Conservation (phyloP, 2,113 vertebrate species). For the Panthera tigris region DNA sequence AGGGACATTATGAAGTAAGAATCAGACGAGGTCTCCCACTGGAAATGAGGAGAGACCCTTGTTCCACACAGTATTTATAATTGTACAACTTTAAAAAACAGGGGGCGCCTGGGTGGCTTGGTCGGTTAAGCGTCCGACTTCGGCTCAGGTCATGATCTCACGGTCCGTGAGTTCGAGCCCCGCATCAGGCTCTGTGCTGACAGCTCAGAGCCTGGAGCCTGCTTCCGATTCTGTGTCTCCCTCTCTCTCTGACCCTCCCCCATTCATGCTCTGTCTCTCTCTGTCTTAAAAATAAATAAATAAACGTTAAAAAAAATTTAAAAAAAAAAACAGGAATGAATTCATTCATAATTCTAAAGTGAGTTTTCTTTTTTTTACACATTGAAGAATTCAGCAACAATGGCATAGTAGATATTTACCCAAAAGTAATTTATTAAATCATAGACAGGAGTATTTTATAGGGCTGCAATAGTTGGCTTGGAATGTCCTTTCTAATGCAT, state of each 20-base stretch:
- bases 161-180: too few species aligned
- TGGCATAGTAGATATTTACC: slow-evolving; percentile 10
- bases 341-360: not conserved
- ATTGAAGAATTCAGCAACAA: not conserved
- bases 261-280: too few species aligned
- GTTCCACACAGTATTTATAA: not conserved
- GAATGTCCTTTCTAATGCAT: not conserved
- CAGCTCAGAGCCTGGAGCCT: too few species aligned
- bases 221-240: too few species aligned
- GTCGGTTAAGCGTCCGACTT: too few species aligned
- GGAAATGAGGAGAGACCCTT: not conserved
- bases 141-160: too few species aligned
- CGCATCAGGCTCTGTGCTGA: too few species aligned
- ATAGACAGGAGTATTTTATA: not conserved
- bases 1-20: not conserved
- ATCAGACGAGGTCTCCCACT: not conserved
- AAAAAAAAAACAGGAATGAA: not conserved
- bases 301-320: too few species aligned
- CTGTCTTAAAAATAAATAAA: too few species aligned
- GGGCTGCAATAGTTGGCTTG: not conserved
- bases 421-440: not conserved
- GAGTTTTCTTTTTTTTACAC: not conserved
- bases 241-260: too few species aligned
- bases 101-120: too few species aligned
- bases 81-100: not conserved